Conservation (phyloP, 2,113 vertebrate genomes). For the Cinclus mexicanus region DNA sequence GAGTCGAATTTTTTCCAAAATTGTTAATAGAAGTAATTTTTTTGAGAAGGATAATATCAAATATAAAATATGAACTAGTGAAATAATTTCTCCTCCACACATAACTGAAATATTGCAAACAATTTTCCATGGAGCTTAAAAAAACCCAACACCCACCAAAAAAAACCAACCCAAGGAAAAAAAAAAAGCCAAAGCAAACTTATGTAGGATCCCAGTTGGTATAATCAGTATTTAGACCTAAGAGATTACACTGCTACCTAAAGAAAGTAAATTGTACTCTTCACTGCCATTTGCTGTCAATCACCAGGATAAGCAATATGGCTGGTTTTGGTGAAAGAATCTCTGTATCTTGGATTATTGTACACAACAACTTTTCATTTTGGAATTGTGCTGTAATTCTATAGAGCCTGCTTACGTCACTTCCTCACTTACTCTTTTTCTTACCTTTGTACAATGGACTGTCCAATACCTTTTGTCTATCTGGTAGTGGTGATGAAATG, state of each 20-base stretch:
- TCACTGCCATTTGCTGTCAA: neutral
- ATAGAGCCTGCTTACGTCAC: rapidly evolving
- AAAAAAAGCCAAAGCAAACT: neutral
- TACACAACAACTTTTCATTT: neutral
- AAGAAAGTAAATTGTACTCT: neutral
- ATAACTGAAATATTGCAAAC: neutral
- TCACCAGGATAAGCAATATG: too few species aligned
- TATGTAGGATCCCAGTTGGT: neutral
- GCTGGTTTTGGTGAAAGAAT: neutral
- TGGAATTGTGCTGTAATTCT: neutral
- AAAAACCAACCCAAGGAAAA: neutral
- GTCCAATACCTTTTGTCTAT: neutral
- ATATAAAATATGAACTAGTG: neutral
- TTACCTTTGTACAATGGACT: neutral
- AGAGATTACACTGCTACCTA: neutral
- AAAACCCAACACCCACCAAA: neutral
- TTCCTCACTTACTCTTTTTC: neutral
- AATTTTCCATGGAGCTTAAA: neutral
- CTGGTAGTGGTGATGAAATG: neutral
- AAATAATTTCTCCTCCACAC: neutral
- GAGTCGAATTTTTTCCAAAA: neutral
- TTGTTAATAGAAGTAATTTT: neutral
- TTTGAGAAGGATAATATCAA: neutral
- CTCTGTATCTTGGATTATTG: neutral
- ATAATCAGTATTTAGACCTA: neutral